Base-by-base conservation (phyloP, 2,888 invertebrate genomes). In the Agrochola macilenta region DNA sequence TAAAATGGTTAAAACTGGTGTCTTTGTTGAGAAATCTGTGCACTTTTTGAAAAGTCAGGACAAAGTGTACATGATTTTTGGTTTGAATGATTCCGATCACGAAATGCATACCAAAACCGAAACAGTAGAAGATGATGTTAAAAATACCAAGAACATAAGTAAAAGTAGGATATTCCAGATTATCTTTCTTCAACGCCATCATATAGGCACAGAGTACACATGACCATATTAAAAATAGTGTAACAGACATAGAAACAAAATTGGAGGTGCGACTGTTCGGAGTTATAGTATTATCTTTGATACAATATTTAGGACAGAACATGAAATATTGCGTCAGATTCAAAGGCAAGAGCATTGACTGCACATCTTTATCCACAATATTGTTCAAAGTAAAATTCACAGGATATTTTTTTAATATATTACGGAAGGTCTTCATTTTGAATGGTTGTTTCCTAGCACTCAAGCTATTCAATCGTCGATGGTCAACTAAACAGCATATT, bases 21-120 rank as follows among this genome's bases (percentile, higher is more conserved):
- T 64, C 66, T 12, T 52, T 35, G 4, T 75, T 78, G 1, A 86
- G 39, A 30, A 65, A 58, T 60, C 68, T 75, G 17, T 86, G 74
- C 17, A 81, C 20, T n/a, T 63, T 74, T 78, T 85, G 76, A 68
- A 83, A 54, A n/a, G 39, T 68, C 2, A 65, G 8, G 0, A 79
- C 35, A 23, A 79, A 79, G 2, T n/a, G n/a, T 17, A 79, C 43
- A 20, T 72, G 4, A 1, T 20, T 66, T 39, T 79, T 66, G 14
- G 26, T 54, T 52, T 61, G 79, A 60, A 46, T 30, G 1, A 66
- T 26, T 17, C n/a, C 43, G 11, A 35, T n/a, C 12, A 39, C 14
- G 7, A 66, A 79, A 54, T 79, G 14, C 9, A 73, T n/a, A 23
- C 14, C 11, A 8, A 72, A 72, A 0, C 78, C 79, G 11, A 54